Evolutionary conservation across 2,797 vertebrate genomes (phyloP), one percentile per base, ranked within the genome.

Genomic region (Schizopygopsis pylzovi): DNA sequence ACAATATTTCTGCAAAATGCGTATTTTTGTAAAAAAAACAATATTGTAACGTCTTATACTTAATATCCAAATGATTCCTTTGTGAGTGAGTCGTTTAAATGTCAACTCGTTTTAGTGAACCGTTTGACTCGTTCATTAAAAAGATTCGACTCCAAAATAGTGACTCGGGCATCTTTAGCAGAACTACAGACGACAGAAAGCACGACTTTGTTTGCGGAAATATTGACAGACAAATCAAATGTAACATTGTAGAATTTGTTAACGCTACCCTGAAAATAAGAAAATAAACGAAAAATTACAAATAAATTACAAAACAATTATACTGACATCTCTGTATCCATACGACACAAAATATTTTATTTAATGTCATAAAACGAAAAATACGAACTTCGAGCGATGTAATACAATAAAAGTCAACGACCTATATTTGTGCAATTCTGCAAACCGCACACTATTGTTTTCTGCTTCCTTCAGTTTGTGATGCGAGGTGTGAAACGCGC

Each of bases 391-490:
- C 10, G 8, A 25, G n/a, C 5, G 13, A 4, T 15, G 10, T 47
- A 8, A 18, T 43, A 6, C 4, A 59, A 25, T 41, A 82, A 75
- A 81, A 83, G 6, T 37, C 13, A 10, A 25, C 20, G 37, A 43
- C 56, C 43, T 77, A 65, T 77, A 77, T 65, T 41, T 15, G 61
- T 65, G 56, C 71, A 63, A 25, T 76, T 76, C 11, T 25, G 15
- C 72, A 84, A 67, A 77, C 82, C 82, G 43, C 70, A 86, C 18
- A 49, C 20, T 28, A 22, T 16, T 59, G 82, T 18, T 76, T 33
- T 87, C 41, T 49, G 75, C 63, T 70, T 78, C 63, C 82, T 85
- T 78, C 37, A n/a, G 43, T 43, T 15, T 80, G 70, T 80, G 54
- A 81, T 37, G 86, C 22, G 78, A 68, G 70, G 86, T 72, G 52